Evolutionary conservation across 2,113 vertebrate species (phyloP).

Genomic region (Abramis brama): DNA sequence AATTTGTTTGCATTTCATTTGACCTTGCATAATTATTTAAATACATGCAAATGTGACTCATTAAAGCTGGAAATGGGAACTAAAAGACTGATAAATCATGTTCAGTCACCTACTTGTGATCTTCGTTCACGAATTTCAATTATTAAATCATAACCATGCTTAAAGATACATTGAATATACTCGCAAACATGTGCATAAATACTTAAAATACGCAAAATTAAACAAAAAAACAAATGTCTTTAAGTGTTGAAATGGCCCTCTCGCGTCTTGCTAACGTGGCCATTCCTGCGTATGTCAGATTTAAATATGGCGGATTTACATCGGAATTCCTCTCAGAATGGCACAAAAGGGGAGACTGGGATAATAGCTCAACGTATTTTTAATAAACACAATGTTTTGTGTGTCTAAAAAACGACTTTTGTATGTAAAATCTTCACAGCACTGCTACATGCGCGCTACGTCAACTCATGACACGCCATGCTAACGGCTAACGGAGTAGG

Average conservation of each 20-base stretch:
- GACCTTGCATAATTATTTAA: not conserved
- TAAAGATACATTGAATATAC: not conserved
- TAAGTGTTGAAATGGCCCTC: constrained; percentile 9
- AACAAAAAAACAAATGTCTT: not conserved
- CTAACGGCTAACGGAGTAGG: constrained; percentile 47
- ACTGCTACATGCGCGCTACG: constrained; percentile 38
- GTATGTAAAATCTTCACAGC: not conserved
- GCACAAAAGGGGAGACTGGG: not conserved
- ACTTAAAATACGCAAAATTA: not conserved
- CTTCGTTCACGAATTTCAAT: not conserved
- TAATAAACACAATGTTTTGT: not conserved
- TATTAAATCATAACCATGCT: not conserved
- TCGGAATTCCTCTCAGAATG: not conserved
- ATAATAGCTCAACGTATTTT: too few relatives aligned
- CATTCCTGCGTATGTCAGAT: constrained; percentile 23
- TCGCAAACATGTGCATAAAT: not conserved
- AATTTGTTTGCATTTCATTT: not conserved
- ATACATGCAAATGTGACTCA: not conserved
- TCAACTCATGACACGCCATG: constrained; percentile 49
- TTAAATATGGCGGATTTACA: constrained; percentile 22
- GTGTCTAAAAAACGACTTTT: not conserved
- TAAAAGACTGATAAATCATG: not conserved
- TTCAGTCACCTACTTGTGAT: not conserved
- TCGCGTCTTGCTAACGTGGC: constrained; percentile 30
- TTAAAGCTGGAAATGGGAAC: not conserved